Base-by-base conservation (phyloP, 2,113 vertebrate genomes). In the Corythornis cristatus region DNA sequence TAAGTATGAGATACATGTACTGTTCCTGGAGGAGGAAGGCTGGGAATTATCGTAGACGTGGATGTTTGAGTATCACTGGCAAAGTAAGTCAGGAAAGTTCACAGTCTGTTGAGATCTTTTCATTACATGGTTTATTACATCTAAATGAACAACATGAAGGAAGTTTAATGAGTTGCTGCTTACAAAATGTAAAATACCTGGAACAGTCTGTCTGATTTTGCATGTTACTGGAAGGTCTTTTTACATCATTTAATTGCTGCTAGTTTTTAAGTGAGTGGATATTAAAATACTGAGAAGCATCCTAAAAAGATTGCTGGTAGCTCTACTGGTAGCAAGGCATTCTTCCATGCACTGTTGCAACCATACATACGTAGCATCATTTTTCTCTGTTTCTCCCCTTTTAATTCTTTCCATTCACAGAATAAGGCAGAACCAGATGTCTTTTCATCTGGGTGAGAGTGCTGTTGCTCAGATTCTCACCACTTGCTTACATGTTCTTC, bases 401-500 rank as follows among this genome's bases (percentile, higher is more conserved):
- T 72, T 51, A 90, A 84, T 90, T 65, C 70, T 88, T 96, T 92
- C 67, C 84, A 89, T 86, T 43, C 60, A 74, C 37, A 80, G 86
- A 67, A 56, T 25, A 21, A 68, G 18, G 42, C 46, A 48, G 64
- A 83, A 56, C 60, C 93, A 95, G 60, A 33, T 88, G 75, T 76
- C 19, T 54, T 83, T 26, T 26, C 43, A 51, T 90, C 70, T 83
- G 77, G 4, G 5, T 83, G 51, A 61, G 29, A 12, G 35, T 65
- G 57, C 77, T 75, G 26, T 40, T 67, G 67, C 53, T 53, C 57
- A 51, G 31, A 60, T 91, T 76, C 79, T 48, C 28, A 3, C 77
- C 58, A 57, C 79, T 89, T 82, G 31, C 93, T 97, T 62, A 37
- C 35, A 17, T 48, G n/a, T 95, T 94, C 73, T 96, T 93, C 45